Evolutionary conservation across 1,140 invertebrate species (phyloP), one percentile per base, ranked within the genome.

Genomic region (Mya arenaria): DNA sequence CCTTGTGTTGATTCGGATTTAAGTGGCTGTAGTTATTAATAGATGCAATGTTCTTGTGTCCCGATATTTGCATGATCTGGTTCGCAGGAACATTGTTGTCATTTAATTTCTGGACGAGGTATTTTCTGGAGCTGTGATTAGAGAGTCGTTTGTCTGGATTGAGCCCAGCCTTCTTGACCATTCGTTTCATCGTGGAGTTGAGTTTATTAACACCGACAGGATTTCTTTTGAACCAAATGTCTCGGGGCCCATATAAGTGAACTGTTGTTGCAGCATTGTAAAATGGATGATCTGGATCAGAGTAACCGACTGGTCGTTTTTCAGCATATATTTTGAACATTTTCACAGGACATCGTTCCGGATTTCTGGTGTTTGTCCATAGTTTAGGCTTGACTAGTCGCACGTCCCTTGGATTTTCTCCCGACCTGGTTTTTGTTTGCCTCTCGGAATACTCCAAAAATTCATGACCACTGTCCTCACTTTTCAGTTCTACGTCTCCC

Each of bases 271-370:
- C n/a, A 3, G 65, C 65, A 13, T 34, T 68, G 23, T 68, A n/a
- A 36, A 68, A 68, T 4, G 65, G 39, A 68, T 68, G 19, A n/a
- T 4, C 8, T 39, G 65, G 34, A 8, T 39, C 6, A 10, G 15
- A 39, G n/a, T 68, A 68, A 68, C 39, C 37, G 36, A 6, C 13
- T 37, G 65, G 65, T 8, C 65, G 10, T 68, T 39, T 39, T 2
- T 68, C n/a, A 6, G 65, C 34, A 68, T 68, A 68, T 39, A 23
- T 37, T 68, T 68, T 68, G 34, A 39, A 68, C 13, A 36, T 30
- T 6, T 37, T 37, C n/a, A 68, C 23, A 41, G 65, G 32, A n/a
- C 65, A 68, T 39, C 32, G 32, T 2, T 68, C 65, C 2, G 34
- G 65, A 8, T 30, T 68, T 17, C 8, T 3, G 19, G 36, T n/a